These are phyloP conservation scores for Notodonta dromedarius DNA, from an alignment of 2,888 invertebrate genomes.

Conservation along the genomic window DNA sequence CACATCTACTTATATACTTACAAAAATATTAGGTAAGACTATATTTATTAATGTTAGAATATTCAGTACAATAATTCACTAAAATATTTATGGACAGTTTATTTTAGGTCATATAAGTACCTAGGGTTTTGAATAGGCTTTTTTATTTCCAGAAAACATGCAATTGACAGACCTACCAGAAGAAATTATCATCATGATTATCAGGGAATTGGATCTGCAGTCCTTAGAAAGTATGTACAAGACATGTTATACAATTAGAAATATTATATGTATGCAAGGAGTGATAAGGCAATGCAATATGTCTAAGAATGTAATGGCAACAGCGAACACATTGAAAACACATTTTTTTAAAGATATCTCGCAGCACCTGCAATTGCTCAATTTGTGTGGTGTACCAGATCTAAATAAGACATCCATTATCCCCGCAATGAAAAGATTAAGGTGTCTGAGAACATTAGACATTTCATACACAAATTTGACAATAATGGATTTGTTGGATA, in stretches of 20 bases:
- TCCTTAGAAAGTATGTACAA: constrained; percentile 54
- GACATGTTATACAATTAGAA: constrained; percentile 48
- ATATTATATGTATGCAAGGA: constrained; percentile 48
- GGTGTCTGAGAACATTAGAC: constrained; percentile 58
- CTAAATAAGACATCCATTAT: constrained; percentile 54
- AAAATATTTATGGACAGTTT: no score
- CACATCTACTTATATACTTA: no score
- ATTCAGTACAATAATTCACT: no score
- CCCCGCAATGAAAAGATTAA: constrained; percentile 53
- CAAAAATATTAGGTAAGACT: no score
- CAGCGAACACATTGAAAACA: constrained; percentile 52
- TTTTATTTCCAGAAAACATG: constrained; percentile 38
- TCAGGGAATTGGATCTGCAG: constrained; percentile 54
- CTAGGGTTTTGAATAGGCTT: neutral
- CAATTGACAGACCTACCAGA: constrained; percentile 54
- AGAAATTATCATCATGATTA: constrained; percentile 67
- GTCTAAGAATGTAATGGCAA: constrained; percentile 55
- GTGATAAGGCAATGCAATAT: constrained; percentile 54
- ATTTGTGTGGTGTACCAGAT: constrained; percentile 59
- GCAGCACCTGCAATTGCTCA: constrained; percentile 51
- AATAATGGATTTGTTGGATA: constrained; percentile 58
- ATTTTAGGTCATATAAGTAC: neutral
- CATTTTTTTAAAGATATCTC: constrained; percentile 60
- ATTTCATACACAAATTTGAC: constrained; percentile 64
- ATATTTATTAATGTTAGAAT: no score